Conservation (phyloP, 2,888 invertebrate species). For the Leptinotarsa haldemani region DNA sequence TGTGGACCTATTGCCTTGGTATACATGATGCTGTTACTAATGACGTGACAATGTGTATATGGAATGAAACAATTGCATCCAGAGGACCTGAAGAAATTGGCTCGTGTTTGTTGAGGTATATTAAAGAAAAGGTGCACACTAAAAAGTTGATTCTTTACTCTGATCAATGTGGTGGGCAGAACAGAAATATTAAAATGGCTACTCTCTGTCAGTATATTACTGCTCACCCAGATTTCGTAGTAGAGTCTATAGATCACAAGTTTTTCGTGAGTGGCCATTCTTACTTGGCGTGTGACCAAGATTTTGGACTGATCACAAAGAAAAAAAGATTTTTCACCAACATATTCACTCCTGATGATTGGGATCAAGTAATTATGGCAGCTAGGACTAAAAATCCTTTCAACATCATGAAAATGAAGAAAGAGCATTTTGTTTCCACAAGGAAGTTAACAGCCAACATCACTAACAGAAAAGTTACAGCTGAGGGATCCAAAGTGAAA, state of each 20-base stretch:
- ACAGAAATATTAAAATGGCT: conserved; percentile 44
- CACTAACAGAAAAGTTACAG: too few relatives aligned
- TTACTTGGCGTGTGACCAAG: conserved; percentile 41
- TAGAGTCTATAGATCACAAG: conserved; percentile 27
- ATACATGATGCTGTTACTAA: conserved; percentile 44
- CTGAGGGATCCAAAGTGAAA: too few relatives aligned
- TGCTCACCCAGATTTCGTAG: conserved; percentile 31
- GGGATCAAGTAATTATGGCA: conserved; percentile 20
- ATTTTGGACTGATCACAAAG: conserved; percentile 44
- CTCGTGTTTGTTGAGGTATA: conserved; percentile 42
- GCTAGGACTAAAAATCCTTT: conserved; percentile 18
- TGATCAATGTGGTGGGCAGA: conserved; percentile 40
- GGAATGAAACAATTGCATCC: conserved; percentile 44
- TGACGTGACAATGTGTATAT: conserved; percentile 44
- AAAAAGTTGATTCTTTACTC: conserved; percentile 35
- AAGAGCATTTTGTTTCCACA: conserved; percentile 3
- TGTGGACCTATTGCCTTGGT: conserved; percentile 47
- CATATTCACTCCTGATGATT: conserved; percentile 21
- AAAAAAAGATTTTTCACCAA: conserved; percentile 25
- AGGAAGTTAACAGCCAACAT: too few relatives aligned
- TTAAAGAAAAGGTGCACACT: conserved; percentile 35
- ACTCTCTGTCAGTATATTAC: conserved; percentile 40
- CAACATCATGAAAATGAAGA: conserved; percentile 14
- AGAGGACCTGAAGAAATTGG: conserved; percentile 48
- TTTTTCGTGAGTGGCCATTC: conserved; percentile 35